These are phyloP conservation scores for Chiridota heheva DNA, from an alignment of 35 echinoderm and acorn worm species.

Conservation along the genomic window DNA sequence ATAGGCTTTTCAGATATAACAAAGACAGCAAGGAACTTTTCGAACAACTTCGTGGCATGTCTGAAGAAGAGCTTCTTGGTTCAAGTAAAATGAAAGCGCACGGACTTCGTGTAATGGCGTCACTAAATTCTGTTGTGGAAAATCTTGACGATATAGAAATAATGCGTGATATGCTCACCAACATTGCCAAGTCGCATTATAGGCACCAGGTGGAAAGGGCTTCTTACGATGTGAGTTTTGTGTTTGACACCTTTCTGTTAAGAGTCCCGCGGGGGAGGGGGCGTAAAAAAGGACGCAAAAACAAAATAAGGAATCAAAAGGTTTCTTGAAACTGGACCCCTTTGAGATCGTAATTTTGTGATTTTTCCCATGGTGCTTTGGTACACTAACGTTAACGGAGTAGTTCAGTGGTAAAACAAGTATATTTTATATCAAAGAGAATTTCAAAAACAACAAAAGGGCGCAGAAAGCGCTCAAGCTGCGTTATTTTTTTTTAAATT, in stretches of 20 bases:
- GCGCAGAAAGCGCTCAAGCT: too few relatives aligned
- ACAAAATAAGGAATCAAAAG: too few relatives aligned
- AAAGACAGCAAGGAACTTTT: neutral
- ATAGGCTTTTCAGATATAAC: slow-evolving; percentile 14
- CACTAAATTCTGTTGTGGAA: slow-evolving; percentile 44
- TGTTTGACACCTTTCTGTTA: neutral
- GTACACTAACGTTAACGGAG: too few relatives aligned
- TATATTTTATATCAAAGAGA: too few relatives aligned
- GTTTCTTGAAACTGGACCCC: too few relatives aligned
- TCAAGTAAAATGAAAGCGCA: slow-evolving; percentile 43
- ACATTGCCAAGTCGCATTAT: slow-evolving; percentile 25
- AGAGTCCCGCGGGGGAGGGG: neutral
- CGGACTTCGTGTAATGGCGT: slow-evolving; percentile 36
- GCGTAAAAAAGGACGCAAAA: neutral
- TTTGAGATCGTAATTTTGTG: too few relatives aligned
- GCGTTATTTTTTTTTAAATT: too few relatives aligned
- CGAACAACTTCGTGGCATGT: slow-evolving; percentile 23
- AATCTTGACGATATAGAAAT: slow-evolving; percentile 35
- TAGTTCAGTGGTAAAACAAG: too few relatives aligned
- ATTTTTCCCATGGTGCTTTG: too few relatives aligned
- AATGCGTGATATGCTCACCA: slow-evolving; percentile 21
- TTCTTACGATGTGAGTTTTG: slow-evolving; percentile 26
- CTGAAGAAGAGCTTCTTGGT: neutral
- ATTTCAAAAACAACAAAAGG: too few relatives aligned
- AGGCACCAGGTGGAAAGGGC: neutral